Conservation (phyloP, 2,113 vertebrate species). For the Mormyrus lacerda region DNA sequence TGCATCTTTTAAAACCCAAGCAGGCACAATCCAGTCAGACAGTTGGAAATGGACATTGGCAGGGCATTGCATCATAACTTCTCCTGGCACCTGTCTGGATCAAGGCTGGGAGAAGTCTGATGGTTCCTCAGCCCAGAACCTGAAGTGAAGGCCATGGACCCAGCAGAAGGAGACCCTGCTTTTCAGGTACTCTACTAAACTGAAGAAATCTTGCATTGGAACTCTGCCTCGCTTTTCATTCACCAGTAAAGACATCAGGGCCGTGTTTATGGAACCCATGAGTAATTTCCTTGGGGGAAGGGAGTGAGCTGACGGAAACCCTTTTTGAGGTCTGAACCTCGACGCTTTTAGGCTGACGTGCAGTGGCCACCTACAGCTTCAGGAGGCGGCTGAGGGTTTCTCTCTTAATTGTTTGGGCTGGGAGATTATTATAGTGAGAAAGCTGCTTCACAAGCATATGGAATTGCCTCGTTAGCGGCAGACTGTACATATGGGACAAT, state of each 20-base stretch:
- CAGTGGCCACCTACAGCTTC: not conserved
- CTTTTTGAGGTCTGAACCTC: not conserved
- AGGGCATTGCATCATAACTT: not conserved
- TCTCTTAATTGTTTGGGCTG: not conserved
- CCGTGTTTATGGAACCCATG: not conserved
- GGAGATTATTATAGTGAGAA: not conserved
- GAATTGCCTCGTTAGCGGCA: slow-evolving; percentile 29
- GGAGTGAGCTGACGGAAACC: not conserved
- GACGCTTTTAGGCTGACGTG: not conserved
- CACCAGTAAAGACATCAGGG: not conserved
- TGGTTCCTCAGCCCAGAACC: not conserved
- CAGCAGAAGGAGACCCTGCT: not conserved
- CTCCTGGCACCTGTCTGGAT: not conserved
- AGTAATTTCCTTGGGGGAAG: not conserved
- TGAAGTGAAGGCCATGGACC: not conserved
- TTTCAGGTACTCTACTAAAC: not conserved
- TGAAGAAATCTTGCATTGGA: not conserved
- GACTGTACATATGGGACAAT: not conserved
- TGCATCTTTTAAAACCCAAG: not conserved
- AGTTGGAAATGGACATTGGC: not conserved
- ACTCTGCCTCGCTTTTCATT: not conserved
- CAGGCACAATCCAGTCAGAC: not conserved
- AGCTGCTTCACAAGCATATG: not conserved
- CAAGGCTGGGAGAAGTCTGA: not conserved
- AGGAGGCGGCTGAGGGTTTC: not conserved